These are phyloP conservation scores for Gymnothorax reevesii DNA, from an alignment of 2,797 vertebrate species.

Conservation along the genomic window DNA sequence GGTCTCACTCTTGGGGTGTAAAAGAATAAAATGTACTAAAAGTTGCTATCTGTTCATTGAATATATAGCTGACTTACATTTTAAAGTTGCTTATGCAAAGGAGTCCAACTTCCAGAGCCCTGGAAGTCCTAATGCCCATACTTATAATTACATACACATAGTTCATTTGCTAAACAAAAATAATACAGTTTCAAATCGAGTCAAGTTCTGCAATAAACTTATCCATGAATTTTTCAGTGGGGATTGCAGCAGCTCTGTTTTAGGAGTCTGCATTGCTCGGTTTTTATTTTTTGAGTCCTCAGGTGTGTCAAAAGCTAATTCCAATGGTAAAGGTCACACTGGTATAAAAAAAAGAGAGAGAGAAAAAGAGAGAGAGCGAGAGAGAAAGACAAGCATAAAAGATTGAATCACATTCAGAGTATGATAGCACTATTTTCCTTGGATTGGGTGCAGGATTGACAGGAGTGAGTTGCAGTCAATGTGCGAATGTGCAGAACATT, in stretches of 20 bases:
- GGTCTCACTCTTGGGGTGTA: not conserved
- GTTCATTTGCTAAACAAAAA: not conserved
- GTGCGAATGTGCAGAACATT: conserved; percentile 53
- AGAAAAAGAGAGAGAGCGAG: too few relatives aligned
- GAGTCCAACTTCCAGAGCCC: not conserved
- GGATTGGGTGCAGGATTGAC: not conserved
- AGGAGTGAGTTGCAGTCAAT: conserved; percentile 9
- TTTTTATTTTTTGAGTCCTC: not conserved
- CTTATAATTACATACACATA: not conserved
- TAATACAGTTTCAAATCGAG: not conserved
- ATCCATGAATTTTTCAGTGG: not conserved
- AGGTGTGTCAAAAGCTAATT: conserved; percentile 2
- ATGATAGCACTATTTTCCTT: not conserved
- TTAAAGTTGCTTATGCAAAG: not conserved
- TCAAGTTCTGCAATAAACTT: not conserved
- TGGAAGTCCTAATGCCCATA: not conserved
- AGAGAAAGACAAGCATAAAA: conserved; percentile 1
- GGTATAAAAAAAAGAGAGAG: too few relatives aligned
- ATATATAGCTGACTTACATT: not conserved
- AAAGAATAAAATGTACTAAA: not conserved
- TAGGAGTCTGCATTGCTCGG: not conserved
- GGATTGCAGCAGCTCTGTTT: not conserved
- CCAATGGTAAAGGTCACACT: not conserved
- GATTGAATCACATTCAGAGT: conserved; percentile 7
- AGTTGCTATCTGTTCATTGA: not conserved